Base-by-base conservation (phyloP, 2,113 vertebrate genomes). In the Paramisgurnus dabryanus region DNA sequence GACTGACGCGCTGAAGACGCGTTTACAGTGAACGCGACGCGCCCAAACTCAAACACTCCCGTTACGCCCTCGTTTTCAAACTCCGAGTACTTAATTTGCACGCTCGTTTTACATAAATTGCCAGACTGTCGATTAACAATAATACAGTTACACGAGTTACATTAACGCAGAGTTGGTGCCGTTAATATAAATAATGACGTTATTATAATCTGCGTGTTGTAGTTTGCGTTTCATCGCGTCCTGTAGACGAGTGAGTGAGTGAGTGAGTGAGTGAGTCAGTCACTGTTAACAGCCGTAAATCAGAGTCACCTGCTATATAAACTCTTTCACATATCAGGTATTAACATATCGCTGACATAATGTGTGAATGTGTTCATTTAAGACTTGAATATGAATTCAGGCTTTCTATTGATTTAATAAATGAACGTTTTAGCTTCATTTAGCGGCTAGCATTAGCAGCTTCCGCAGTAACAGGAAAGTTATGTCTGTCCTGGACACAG, bases 391-490 rank as follows among this genome's bases (percentile, higher is more conserved):
- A 2, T 70, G 68, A 55, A n/a, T 41, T 7, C 1, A n/a, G 15
- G 11, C 69, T 50, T 6, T 7, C 27, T 53, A 53, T 15, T 1
- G 13, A 53, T 22, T 69, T 50, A 8, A 2, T 2, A 6, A n/a
- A n/a, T 22, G 7, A 45, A 45, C 8, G 4, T 45, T 45, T 9
- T 53, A 10, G 47, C 47, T 4, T 39, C 13, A 17, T 50, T 6
- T 34, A 34, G 12, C 67, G 45, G 50, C 50, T 71, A 71, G 50
- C 68, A 12, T 71, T 57, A 71, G 68, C 68, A 53, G 68, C 50
- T 71, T 71, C 68, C 50, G 68, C 68, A 55, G 40, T 40, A 55
- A 71, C 50, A 41, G 50, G 27, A 34, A 34, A 34, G 27, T 34
- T 57, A 6, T 70, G 27, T 39, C 47, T 57, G 55, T n/a, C 4